Evolutionary conservation across 2,888 invertebrate genomes (phyloP), one percentile per base, ranked within the genome.

Genomic region (Cryptocheilus praepositus): DNA sequence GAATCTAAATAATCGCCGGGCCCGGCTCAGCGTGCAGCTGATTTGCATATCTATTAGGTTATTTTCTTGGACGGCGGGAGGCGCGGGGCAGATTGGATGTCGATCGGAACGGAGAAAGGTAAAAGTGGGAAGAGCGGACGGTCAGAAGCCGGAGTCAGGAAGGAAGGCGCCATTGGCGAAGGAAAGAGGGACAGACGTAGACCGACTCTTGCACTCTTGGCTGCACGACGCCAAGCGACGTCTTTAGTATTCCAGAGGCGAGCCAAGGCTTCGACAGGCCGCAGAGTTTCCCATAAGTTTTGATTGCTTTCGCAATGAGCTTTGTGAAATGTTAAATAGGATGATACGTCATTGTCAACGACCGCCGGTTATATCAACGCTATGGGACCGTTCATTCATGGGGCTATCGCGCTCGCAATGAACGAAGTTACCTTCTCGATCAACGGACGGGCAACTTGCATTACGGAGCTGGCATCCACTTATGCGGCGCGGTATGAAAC

Each of bases 221-320:
- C 13, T 36, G 36, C 11, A 36, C 36, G 36, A 36, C n/a, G 28
- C 36, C 7, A 11, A 19, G 56, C 63, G 45, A 63, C 70, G 58
- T 75, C 76, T 78, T 84, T 84, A 80, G 83, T 85, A 85, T 85
- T 85, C 85, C 76, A 63, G 68, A 70, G 77, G 81, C 76, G 77
- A 82, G 77, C 79, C 76, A 58, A 80, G 81, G 82, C 81, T 85
- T 85, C 81, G 82, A 83, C 81, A 77, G 78, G 70, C 64, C 74
- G 70, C 70, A 67, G 71, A 83, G 81, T 81, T 83, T 78, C 68
- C 65, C 58, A 69, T 75, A 87, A 88, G 86, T 88, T 87, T 87
- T 87, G 86, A 88, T 87, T 88, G 85, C 86, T 88, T 86, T 85
- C 80, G 82, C 85, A 86, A 88, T 85, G 86, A 88, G 86, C 85